phyloP scores from a whole-genome alignment of 2,113 vertebrate species.

The Lates calcarifer region DNA sequence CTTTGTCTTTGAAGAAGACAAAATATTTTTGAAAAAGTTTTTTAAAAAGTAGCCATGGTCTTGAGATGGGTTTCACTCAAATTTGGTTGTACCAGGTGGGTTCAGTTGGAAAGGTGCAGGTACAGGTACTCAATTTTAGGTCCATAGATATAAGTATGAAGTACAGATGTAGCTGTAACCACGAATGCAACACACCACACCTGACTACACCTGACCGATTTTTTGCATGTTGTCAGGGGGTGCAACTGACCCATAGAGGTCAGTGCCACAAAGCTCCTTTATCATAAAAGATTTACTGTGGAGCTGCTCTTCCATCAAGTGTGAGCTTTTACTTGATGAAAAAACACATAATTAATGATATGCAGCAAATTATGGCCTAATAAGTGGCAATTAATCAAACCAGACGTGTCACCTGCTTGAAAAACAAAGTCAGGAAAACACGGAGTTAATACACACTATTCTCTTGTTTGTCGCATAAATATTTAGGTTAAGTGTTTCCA shows the following conservation, averaged over 20 bases:
- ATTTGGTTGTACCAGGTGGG: too few species aligned
- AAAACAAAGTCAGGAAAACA: background rate
- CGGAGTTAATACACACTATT: background rate
- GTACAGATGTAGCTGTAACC: background rate
- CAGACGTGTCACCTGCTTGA: background rate
- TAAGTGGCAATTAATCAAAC: slow-evolving; percentile 47
- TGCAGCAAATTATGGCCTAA: slow-evolving; percentile 52
- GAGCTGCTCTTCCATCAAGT: slow-evolving; percentile 27
- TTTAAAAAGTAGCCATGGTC: too few species aligned
- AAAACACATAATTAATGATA: slow-evolving; percentile 47
- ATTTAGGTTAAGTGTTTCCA: background rate
- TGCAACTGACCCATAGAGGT: background rate
- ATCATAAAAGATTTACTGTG: slow-evolving; percentile 31
- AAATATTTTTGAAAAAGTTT: too few species aligned
- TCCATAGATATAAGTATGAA: too few species aligned
- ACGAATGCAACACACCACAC: too few species aligned
- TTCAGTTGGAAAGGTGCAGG: too few species aligned
- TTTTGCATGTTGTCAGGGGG: background rate
- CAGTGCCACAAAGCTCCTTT: background rate
- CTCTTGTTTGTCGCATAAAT: background rate
- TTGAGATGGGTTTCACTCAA: too few species aligned
- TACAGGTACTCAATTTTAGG: background rate
- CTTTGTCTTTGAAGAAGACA: background rate
- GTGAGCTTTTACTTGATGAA: slow-evolving; percentile 20
- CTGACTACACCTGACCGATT: background rate